phyloP scores from a whole-genome alignment of 2,888 invertebrate genomes.

The Rotaria socialis region DNA sequence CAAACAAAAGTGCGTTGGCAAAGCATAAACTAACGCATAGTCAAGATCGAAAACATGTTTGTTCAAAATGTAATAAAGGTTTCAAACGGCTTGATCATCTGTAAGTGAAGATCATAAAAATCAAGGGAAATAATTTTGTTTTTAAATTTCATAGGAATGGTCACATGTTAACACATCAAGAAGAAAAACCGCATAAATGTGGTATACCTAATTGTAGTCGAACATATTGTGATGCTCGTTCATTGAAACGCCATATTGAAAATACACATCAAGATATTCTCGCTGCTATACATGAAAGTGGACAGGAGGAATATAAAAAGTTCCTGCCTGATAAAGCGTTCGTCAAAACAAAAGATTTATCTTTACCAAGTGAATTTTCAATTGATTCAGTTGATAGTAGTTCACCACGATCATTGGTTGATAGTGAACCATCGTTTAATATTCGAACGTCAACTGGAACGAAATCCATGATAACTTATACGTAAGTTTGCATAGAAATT shows the following conservation, averaged over 20 bases:
- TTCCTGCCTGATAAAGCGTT: constrained; percentile 2
- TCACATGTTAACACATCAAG: constrained; percentile 91
- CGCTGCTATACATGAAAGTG: constrained; percentile 37
- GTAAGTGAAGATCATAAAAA: not conserved
- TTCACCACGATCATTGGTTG: not conserved
- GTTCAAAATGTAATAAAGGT: constrained; percentile 44
- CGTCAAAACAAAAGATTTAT: constrained; percentile 28
- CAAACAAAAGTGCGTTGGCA: constrained; percentile 45
- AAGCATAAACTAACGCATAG: constrained; percentile 44
- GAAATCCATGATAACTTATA: not conserved
- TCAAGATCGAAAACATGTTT: constrained; percentile 43
- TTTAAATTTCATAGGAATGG: constrained; percentile 64
- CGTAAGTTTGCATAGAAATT: not conserved
- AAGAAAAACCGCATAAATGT: constrained; percentile 95
- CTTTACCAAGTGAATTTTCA: not conserved
- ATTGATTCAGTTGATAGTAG: constrained; percentile 2
- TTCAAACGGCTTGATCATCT: constrained; percentile 40
- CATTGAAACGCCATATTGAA: constrained; percentile 84
- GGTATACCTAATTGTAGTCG: constrained; percentile 91
- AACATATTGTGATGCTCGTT: constrained; percentile 93
- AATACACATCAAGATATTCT: constrained; percentile 70
- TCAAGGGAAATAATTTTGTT: not conserved
- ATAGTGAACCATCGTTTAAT: not conserved
- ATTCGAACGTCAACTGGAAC: not conserved
- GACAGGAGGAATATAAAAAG: not conserved